Evolutionary conservation across 2,888 invertebrate genomes (phyloP).

Genomic region (Margaritifera margaritifera): DNA sequence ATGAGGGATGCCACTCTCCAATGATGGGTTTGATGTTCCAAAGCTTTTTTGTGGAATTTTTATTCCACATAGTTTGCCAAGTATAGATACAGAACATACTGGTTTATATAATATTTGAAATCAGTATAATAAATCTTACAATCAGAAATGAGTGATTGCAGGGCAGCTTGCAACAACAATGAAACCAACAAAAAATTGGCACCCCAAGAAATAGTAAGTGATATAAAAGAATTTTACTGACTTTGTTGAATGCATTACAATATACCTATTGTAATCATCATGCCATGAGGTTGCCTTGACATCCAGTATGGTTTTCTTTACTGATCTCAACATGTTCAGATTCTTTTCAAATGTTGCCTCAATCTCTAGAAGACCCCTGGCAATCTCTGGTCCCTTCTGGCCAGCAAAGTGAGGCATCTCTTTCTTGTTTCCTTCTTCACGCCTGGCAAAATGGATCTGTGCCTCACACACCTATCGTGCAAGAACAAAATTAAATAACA

Average conservation of each 20-base stretch:
- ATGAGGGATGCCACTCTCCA: no score
- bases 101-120: not conserved
- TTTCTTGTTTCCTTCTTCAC: constrained; percentile 79
- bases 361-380: constrained; percentile 75
- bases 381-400: constrained; percentile 75
- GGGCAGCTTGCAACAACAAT: not conserved
- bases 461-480: constrained; percentile 83
- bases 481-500: no score
- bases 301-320: constrained; percentile 76
- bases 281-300: constrained; percentile 82
- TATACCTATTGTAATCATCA: constrained; percentile 77
- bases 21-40: no score
- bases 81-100: no score
- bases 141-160: no score
- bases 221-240: not conserved
- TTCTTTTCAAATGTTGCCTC: constrained; percentile 83
- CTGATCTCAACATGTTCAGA: constrained; percentile 78
- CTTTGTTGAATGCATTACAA: not conserved
- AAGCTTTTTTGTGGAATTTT: no score
- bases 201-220: not conserved
- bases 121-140: not conserved
- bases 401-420: constrained; percentile 85
- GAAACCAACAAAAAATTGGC: not conserved
- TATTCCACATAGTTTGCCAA: no score
- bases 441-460: constrained; percentile 90